These are phyloP conservation scores for Micromussa lordhowensis DNA, from an alignment of 92 coral and sea anemone genomes.

Conservation along the genomic window DNA sequence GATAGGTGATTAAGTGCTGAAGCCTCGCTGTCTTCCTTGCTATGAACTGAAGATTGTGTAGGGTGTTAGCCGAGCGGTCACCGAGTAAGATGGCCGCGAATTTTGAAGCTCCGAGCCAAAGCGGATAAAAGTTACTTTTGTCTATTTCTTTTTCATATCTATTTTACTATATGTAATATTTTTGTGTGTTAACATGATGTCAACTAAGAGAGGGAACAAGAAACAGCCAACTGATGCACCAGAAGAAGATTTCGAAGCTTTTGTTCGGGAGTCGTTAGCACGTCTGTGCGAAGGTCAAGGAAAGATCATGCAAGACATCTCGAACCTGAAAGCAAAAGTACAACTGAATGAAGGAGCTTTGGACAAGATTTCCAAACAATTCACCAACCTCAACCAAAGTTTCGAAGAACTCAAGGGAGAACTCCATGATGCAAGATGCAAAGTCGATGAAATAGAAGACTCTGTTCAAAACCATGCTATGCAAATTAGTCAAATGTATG, in stretches of 20 bases:
- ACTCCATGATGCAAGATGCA: not conserved
- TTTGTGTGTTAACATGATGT: too few species aligned
- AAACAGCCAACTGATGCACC: not conserved
- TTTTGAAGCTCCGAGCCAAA: too few species aligned
- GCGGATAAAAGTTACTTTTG: too few species aligned
- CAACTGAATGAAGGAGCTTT: not conserved
- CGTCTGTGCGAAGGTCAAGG: conserved; percentile 2
- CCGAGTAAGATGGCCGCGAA: too few species aligned
- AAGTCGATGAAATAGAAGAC: conserved; percentile 11
- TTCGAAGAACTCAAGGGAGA: conserved; percentile 3
- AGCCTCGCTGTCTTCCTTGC: too few species aligned
- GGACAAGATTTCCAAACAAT: conserved; percentile 7
- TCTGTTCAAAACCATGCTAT: conserved; percentile 3
- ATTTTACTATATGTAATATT: too few species aligned
- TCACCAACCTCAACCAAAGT: not conserved
- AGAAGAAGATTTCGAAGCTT: conserved; percentile 29
- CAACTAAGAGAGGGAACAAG: not conserved
- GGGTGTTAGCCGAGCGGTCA: too few species aligned
- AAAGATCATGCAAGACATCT: not conserved
- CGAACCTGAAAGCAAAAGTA: conserved; percentile 1
- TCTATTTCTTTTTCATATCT: too few species aligned
- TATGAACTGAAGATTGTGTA: too few species aligned
- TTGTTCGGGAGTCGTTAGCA: too few species aligned
- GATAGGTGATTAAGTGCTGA: too few species aligned
- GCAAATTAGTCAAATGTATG: not conserved